Conservation (phyloP, 2,888 invertebrate genomes). For the Adelphocoris suturalis region DNA sequence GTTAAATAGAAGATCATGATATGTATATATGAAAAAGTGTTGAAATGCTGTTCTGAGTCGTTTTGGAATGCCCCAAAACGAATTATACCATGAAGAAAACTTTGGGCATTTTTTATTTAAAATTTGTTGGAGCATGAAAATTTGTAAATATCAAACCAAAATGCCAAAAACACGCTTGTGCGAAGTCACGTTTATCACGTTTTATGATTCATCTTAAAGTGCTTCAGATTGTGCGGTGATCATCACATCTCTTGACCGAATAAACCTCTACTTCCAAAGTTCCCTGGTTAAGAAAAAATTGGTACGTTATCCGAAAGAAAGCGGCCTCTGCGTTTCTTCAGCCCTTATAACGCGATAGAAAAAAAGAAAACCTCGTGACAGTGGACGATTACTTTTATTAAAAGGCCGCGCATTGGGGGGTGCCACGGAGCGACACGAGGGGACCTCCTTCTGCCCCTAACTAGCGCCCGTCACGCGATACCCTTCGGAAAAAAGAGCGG, state of each 20-base stretch:
- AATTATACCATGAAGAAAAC: no score
- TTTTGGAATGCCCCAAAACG: no score
- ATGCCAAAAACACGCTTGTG: no score
- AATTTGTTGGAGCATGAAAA: no score
- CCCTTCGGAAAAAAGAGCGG: not conserved
- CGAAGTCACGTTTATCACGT: no score
- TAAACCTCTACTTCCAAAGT: not conserved
- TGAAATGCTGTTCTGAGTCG: no score
- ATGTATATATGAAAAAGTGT: no score
- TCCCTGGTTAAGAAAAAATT: not conserved
- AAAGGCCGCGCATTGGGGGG: constrained; percentile 56
- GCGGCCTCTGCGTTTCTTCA: not conserved
- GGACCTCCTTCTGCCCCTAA: constrained; percentile 27
- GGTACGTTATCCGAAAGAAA: not conserved
- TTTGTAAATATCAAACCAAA: no score
- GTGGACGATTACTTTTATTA: constrained; percentile 72
- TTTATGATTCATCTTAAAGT: no score
- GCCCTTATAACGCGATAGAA: not conserved
- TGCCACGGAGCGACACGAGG: constrained; percentile 67
- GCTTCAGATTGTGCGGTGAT: no score
- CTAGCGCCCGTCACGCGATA: constrained; percentile 57
- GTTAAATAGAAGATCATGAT: no score
- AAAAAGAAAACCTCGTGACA: constrained; percentile 68
- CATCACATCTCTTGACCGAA: not conserved
- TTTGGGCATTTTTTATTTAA: no score